Evolutionary conservation across 2,797 vertebrate species (phyloP).

Genomic region (Acanthurus lineatus): DNA sequence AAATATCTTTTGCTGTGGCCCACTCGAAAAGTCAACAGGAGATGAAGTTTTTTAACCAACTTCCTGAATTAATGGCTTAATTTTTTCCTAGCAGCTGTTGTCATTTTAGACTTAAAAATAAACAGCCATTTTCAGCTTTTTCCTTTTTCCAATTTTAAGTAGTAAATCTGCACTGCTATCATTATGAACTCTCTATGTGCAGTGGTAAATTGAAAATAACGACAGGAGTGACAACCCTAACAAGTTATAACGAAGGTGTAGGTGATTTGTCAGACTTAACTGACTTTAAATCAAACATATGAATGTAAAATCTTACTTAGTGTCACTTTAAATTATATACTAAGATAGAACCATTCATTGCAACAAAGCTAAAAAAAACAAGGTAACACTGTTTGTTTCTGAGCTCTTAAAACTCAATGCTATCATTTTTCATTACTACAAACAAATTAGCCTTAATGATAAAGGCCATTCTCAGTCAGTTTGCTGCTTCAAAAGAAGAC

Average conservation of each 20-base stretch:
- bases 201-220: neutral
- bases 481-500: neutral
- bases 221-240: neutral
- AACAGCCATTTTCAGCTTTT: neutral
- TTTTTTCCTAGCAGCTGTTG: no score
- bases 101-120: no score
- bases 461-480: neutral
- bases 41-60: no score
- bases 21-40: no score
- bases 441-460: slow-evolving; percentile 10
- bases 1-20: no score
- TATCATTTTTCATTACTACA: neutral
- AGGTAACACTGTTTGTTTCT: neutral
- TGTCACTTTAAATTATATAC: neutral
- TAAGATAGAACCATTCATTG: neutral
- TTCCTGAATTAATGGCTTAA: no score
- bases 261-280: neutral
- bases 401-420: neutral
- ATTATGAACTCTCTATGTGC: neutral
- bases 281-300: neutral
- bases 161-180: neutral
- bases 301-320: slow-evolving; percentile 3
- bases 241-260: neutral
- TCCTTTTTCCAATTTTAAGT: no score
- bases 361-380: neutral